Percentiles rank a stretch among this genome's conserved stretches.
phyloP scores from a whole-genome alignment of 2,113 vertebrate genomes.

The Triplophysa rosa region DNA sequence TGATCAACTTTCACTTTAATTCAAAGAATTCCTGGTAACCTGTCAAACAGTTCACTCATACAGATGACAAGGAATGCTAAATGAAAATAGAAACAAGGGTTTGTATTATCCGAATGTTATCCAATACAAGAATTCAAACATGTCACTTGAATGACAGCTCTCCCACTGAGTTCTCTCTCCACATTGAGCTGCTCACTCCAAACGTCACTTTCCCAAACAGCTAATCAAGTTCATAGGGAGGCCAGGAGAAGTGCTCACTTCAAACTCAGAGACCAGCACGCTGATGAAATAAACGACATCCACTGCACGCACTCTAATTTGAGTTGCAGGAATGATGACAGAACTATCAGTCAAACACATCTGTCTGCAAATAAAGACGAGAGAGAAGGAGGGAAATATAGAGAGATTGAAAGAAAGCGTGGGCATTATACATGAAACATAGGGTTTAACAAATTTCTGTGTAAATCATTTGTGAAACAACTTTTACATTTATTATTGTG shows the following conservation, averaged over 20 bases:
- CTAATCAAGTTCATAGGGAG: constrained; percentile 59
- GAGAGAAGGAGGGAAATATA: constrained; percentile 21
- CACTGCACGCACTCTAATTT: constrained; percentile 62
- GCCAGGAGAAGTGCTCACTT: constrained; percentile 49
- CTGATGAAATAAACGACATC: constrained; percentile 60
- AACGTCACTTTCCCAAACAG: constrained; percentile 62
- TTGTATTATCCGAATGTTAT: constrained; percentile 25
- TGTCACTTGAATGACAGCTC: constrained; percentile 42
- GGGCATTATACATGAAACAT: no score
- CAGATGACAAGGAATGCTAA: constrained; percentile 39
- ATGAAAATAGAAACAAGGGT: constrained; percentile 27
- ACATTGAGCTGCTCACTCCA: constrained; percentile 40
- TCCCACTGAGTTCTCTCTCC: constrained; percentile 50
- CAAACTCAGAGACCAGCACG: constrained; percentile 41
- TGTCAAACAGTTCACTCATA: constrained; percentile 24
- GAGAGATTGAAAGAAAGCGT: constrained; percentile 44
- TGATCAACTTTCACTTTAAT: constrained; percentile 21
- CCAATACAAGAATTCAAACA: constrained; percentile 31
- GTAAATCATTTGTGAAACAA: no score
- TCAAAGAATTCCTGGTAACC: constrained; percentile 10
- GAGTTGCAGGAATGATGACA: constrained; percentile 56
- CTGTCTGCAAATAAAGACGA: constrained; percentile 27
- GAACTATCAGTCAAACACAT: constrained; percentile 65
- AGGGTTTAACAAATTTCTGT: no score
- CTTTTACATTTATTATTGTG: no score